These are phyloP conservation scores for Semnornis frantzii DNA, from an alignment of 2,113 vertebrate species.

Conservation along the genomic window DNA sequence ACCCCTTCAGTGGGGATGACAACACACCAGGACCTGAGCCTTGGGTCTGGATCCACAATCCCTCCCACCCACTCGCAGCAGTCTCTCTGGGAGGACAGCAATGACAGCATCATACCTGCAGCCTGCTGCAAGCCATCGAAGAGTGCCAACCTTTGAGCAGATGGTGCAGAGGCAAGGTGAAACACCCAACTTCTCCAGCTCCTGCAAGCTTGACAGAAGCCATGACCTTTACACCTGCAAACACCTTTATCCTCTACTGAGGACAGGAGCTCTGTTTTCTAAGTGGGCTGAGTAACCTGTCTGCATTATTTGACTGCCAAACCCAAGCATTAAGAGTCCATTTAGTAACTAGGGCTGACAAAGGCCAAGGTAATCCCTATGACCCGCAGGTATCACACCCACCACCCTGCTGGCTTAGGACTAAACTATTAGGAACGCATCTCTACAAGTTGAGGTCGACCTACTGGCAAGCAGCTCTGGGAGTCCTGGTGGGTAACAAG, in stretches of 20 bases:
- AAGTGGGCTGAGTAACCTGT: not conserved
- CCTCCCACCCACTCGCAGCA: not conserved
- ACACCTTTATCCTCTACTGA: not conserved
- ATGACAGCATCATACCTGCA: not conserved
- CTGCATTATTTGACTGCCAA: not conserved
- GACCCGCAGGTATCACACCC: not conserved
- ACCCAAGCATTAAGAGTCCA: not conserved
- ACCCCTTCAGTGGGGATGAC: not conserved
- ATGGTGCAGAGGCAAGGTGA: not conserved
- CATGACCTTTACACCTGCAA: not conserved
- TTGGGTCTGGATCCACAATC: not conserved
- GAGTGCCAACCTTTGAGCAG: not conserved
- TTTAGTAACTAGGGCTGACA: not conserved
- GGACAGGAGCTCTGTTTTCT: not conserved
- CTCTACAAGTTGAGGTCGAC: too few species aligned
- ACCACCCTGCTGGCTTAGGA: not conserved
- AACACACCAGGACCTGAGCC: not conserved
- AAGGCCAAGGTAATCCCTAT: not conserved
- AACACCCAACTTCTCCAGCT: not conserved
- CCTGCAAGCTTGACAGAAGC: not conserved
- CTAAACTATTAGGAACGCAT: not conserved
- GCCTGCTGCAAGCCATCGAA: not conserved
- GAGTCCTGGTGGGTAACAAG: too few species aligned
- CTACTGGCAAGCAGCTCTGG: too few species aligned
- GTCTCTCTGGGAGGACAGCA: too few species aligned